phyloP scores from a whole-genome alignment of 2,113 vertebrate species.

The Plestiodon gilberti region DNA sequence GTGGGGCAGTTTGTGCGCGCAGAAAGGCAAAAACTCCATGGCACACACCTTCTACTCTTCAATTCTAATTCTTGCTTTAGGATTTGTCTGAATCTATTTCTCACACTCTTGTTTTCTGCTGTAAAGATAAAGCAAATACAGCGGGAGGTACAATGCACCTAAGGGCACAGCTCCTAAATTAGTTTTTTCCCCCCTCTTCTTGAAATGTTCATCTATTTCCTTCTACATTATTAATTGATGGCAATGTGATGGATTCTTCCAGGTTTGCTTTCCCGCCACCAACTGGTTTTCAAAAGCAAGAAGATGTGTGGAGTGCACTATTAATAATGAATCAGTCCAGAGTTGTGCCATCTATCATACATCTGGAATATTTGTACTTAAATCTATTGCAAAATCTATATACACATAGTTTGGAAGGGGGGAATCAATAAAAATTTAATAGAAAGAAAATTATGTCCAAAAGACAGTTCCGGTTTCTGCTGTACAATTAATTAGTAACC shows the following conservation, averaged over 20 bases:
- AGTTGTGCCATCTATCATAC: background rate
- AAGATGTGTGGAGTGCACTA: slow-evolving; percentile 7
- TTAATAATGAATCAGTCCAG: background rate
- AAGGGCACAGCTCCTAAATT: slow-evolving; percentile 48
- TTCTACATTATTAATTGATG: slow-evolving; percentile 37
- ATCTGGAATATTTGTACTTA: background rate
- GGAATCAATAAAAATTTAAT: background rate
- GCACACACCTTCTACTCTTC: background rate
- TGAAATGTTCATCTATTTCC: slow-evolving; percentile 51
- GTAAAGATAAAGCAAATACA: background rate
- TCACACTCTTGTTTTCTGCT: background rate
- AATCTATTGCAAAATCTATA: background rate
- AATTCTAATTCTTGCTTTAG: background rate
- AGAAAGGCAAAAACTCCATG: too few relatives aligned
- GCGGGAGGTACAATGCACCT: background rate
- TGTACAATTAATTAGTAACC: background rate
- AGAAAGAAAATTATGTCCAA: background rate
- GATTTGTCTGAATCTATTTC: background rate
- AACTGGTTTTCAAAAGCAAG: background rate
- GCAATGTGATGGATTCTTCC: slow-evolving; percentile 36
- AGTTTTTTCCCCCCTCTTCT: slow-evolving; percentile 10
- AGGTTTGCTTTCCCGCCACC: slow-evolving; percentile 41
- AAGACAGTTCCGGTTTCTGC: background rate
- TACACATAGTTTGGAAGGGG: background rate
- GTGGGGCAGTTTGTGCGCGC: too few relatives aligned